Evolutionary conservation across 2,113 vertebrate species (phyloP).

Genomic region (Chauna torquata): DNA sequence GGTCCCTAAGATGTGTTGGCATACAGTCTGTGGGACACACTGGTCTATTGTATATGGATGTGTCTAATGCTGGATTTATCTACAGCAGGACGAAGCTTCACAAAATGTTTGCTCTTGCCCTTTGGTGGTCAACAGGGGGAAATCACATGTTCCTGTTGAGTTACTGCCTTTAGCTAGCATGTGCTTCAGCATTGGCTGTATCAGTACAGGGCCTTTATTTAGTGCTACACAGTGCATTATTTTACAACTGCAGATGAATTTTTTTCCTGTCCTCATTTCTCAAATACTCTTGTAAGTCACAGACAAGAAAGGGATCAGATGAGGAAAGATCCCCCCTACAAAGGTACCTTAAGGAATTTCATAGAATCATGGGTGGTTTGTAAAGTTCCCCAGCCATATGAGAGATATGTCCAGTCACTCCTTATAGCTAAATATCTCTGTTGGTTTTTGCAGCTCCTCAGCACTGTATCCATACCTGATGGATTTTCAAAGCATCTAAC

Average conservation of each 20-base stretch:
- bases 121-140: not conserved
- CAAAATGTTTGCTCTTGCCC: not conserved
- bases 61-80: not conserved
- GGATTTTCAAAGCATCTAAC: not conserved
- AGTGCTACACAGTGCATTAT: not conserved
- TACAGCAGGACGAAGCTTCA: not conserved
- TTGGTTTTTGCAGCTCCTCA: not conserved
- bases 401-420: not conserved
- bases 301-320: not conserved
- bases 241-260: not conserved
- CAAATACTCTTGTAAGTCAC: not conserved
- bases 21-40: not conserved
- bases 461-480: not conserved
- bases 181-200: not conserved
- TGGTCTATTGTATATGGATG: not conserved
- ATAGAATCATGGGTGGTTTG: not conserved
- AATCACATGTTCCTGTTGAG: not conserved
- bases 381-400: accelerated
- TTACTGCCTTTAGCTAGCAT: not conserved
- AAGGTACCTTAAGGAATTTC: not conserved
- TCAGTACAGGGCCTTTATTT: not conserved
- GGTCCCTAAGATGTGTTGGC: not conserved
- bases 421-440: not conserved
- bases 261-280: not conserved
- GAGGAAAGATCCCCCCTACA: not conserved